phyloP scores from a whole-genome alignment of 1,140 invertebrate genomes.

The Eumeta japonica region DNA sequence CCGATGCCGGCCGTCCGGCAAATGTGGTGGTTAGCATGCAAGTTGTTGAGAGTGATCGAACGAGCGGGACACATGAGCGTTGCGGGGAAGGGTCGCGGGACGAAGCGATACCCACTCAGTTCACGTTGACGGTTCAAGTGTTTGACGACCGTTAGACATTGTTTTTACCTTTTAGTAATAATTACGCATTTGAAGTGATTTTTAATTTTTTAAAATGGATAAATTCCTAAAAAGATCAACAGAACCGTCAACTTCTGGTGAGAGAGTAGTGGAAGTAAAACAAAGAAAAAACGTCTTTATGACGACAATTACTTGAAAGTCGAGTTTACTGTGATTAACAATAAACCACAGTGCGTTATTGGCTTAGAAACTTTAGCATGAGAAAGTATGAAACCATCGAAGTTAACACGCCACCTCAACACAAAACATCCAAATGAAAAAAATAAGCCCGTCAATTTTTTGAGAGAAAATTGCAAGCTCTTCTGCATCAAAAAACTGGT shows the following conservation, averaged over 20 bases:
- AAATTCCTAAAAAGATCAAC: constrained; percentile 4
- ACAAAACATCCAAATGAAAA: constrained; percentile 19
- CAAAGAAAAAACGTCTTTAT: constrained; percentile 12
- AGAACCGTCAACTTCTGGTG: constrained; percentile 2
- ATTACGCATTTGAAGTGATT: background rate
- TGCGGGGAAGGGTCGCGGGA: constrained; percentile 3
- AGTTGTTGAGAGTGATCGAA: too few relatives aligned
- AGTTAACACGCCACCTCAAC: constrained; percentile 17
- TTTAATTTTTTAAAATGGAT: constrained; percentile 4
- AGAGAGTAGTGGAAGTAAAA: constrained; percentile 1
- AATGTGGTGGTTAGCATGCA: background rate
- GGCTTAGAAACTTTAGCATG: constrained; percentile 17
- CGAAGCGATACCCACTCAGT: background rate
- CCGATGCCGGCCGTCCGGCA: constrained; percentile 2
- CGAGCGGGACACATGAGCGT: constrained; percentile 2
- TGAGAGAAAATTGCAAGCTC: constrained; percentile 19
- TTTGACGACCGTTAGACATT: background rate
- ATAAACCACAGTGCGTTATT: constrained; percentile 18
- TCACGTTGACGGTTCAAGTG: background rate
- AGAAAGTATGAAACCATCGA: constrained; percentile 24
- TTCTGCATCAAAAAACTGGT: constrained; percentile 17
- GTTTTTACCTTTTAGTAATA: too few relatives aligned
- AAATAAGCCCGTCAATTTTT: constrained; percentile 21
- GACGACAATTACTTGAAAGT: constrained; percentile 14
- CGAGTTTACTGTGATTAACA: constrained; percentile 11